phyloP scores from a whole-genome alignment of 1,140 invertebrate species.

The Bathynomus jamesi region DNA sequence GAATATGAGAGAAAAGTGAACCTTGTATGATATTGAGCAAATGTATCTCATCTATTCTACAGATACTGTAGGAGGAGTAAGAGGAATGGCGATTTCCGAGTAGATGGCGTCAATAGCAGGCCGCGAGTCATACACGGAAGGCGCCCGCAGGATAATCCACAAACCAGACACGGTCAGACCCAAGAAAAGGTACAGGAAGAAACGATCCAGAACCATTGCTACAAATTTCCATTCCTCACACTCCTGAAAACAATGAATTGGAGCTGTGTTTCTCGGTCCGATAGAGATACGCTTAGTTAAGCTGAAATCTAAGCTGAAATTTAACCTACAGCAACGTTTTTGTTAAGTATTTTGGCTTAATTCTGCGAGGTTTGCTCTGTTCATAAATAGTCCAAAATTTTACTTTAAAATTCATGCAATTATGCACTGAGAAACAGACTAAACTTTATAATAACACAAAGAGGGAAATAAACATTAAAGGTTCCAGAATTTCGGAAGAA shows the following conservation, averaged over 20 bases:
- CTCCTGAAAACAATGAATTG: conserved; percentile 51
- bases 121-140: conserved; percentile 85
- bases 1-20: no score
- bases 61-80: background rate
- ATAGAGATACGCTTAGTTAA: background rate
- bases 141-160: conserved; percentile 80
- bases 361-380: no score
- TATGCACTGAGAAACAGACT: no score
- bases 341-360: no score
- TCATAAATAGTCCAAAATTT: no score
- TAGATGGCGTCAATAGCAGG: conserved; percentile 72
- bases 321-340: no score
- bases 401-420: no score
- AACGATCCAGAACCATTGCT: conserved; percentile 93
- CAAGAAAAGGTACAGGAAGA: conserved; percentile 95
- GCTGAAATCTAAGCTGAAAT: background rate
- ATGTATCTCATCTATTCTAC: background rate
- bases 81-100: conserved; percentile 51
- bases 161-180: conserved; percentile 86
- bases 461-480: no score
- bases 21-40: conserved; percentile 1
- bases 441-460: no score
- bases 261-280: background rate
- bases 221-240: conserved; percentile 99
- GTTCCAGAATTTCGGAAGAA: no score